Evolutionary conservation across 1,140 invertebrate genomes (phyloP).

Genomic region (Pantala flavescens): DNA sequence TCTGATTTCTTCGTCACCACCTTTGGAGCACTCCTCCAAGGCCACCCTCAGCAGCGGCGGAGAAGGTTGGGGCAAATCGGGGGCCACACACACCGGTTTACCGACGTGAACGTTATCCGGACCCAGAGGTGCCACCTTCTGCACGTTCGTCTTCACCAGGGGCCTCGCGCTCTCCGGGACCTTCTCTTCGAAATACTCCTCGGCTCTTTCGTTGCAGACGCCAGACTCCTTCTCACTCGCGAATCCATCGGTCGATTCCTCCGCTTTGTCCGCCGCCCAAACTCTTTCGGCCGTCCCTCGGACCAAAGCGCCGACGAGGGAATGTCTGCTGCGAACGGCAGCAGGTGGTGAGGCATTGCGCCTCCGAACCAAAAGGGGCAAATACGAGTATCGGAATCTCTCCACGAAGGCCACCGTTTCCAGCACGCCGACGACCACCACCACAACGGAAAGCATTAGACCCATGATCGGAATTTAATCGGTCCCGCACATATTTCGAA

Average conservation of each 20-base stretch:
- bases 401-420: slow-evolving; percentile 50
- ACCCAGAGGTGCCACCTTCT: background rate
- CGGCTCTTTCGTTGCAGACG: slow-evolving; percentile 23
- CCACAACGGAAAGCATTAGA: slow-evolving; percentile 53
- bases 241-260: slow-evolving; percentile 33
- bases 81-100: background rate
- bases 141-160: background rate
- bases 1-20: background rate
- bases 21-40: too few relatives aligned
- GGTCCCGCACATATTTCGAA: too few relatives aligned
- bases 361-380: slow-evolving; percentile 29
- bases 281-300: slow-evolving; percentile 25
- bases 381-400: slow-evolving; percentile 41
- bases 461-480: slow-evolving; percentile 39
- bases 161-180: background rate
- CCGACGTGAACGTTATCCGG: background rate
- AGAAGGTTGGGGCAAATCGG: background rate
- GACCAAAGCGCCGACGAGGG: slow-evolving; percentile 20
- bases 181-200: slow-evolving; percentile 16
- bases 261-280: slow-evolving; percentile 24
- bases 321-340: slow-evolving; percentile 27
- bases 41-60: background rate
- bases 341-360: slow-evolving; percentile 32
- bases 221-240: slow-evolving; percentile 19
- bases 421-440: slow-evolving; percentile 57